Evolutionary conservation across 2,888 invertebrate species (phyloP).

Genomic region (Aporophyla nigra): DNA sequence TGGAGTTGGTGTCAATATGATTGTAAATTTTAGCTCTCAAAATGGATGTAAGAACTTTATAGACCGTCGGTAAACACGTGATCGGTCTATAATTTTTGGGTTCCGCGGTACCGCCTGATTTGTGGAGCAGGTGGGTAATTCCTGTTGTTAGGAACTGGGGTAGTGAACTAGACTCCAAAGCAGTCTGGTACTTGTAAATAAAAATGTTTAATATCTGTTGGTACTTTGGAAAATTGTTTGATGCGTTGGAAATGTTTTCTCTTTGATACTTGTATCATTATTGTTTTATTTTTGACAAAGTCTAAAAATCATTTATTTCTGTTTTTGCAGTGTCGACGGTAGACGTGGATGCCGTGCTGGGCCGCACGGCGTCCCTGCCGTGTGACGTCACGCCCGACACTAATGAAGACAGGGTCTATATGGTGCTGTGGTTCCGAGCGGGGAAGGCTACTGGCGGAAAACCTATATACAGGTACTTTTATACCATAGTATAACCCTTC

Average conservation of each 20-base stretch:
- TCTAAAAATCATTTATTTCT: background rate
- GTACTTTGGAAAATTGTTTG: background rate
- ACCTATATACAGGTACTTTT: constrained; percentile 95
- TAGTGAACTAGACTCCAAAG: too few relatives aligned
- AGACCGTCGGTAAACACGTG: too few relatives aligned
- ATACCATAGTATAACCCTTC: too few relatives aligned
- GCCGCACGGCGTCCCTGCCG: constrained; percentile 95
- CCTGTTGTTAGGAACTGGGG: too few relatives aligned
- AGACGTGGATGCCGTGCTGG: constrained; percentile 95
- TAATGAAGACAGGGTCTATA: constrained; percentile 96
- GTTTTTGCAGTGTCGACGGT: constrained; percentile 86
- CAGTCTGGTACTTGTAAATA: too few relatives aligned
- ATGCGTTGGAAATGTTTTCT: background rate
- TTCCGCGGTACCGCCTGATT: too few relatives aligned
- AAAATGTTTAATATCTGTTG: too few relatives aligned
- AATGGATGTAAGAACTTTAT: too few relatives aligned
- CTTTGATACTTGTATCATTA: background rate
- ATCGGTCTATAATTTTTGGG: too few relatives aligned
- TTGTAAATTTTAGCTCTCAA: too few relatives aligned
- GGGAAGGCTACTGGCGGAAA: constrained; percentile 94
- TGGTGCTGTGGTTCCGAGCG: constrained; percentile 97
- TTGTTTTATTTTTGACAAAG: background rate
- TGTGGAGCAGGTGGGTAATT: too few relatives aligned
- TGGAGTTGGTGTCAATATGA: too few relatives aligned
- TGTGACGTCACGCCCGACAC: constrained; percentile 97